Percentiles rank a stretch among this genome's conserved stretches.
Conservation (phyloP, 1,140 invertebrate species). For the Armadillidium nasatum region DNA sequence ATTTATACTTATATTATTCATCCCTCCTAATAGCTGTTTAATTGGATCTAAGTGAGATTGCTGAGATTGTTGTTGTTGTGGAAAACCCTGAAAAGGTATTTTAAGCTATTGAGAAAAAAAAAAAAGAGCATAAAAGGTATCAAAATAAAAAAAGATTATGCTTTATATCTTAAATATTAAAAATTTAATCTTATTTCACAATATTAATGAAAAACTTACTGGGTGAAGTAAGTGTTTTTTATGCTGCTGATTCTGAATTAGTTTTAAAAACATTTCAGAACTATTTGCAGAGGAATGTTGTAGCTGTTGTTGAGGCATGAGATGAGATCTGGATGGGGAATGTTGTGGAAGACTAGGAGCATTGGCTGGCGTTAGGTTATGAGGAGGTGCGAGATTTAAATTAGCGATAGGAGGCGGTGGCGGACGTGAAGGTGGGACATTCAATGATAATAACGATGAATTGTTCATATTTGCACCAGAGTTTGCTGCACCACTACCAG, state of each 20-base stretch:
- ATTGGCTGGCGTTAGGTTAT: conserved; percentile 24
- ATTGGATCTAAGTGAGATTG: conserved; percentile 41
- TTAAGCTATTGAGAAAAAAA: background rate
- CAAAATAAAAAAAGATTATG: no score
- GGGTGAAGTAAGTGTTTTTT: conserved; percentile 25
- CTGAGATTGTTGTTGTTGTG: conserved; percentile 37
- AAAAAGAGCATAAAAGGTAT: no score
- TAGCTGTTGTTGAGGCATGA: conserved; percentile 23
- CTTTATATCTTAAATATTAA: no score
- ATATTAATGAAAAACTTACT: background rate
- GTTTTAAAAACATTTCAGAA: conserved; percentile 7
- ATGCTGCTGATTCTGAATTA: conserved; percentile 32
- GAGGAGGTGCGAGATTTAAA: conserved; percentile 20
- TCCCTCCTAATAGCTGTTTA: conserved; percentile 41
- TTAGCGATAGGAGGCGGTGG: conserved; percentile 28
- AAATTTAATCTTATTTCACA: background rate
- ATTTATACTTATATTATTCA: conserved; percentile 29
- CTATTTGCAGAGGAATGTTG: background rate
- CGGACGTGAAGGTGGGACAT: conserved; percentile 32
- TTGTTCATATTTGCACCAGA: conserved; percentile 24
- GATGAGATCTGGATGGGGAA: background rate
- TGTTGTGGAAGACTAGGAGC: conserved; percentile 16
- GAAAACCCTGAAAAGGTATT: background rate
- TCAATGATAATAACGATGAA: conserved; percentile 30
- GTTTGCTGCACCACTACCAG: conserved; percentile 27